Percentiles rank a stretch among this genome's conserved stretches.
These are phyloP conservation scores for Zaprionus camerounensis DNA, from an alignment of 1,140 invertebrate species.

Conservation along the genomic window DNA sequence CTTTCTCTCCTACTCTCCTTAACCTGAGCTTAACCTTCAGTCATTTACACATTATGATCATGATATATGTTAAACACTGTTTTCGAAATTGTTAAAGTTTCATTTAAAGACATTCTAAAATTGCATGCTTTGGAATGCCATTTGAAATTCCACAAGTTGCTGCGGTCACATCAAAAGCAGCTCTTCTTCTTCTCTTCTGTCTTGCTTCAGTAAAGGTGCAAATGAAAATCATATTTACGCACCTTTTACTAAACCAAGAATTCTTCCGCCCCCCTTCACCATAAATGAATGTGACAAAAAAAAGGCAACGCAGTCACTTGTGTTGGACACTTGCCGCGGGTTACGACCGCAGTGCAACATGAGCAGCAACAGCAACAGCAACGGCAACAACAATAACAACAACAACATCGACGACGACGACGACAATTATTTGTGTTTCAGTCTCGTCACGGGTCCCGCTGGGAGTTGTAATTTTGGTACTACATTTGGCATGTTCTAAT, in stretches of 20 bases:
- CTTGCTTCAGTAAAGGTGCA: constrained; percentile 55
- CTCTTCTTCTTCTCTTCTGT: constrained; percentile 12
- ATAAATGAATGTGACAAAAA: not conserved
- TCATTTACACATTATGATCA: not conserved
- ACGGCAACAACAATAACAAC: constrained; percentile 28
- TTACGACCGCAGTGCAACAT: constrained; percentile 24
- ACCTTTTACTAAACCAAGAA: constrained; percentile 39
- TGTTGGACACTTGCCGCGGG: constrained; percentile 52
- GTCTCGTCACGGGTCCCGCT: constrained; percentile 39
- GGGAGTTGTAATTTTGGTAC: constrained; percentile 25
- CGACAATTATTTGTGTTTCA: constrained; percentile 41
- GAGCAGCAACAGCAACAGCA: constrained; percentile 30
- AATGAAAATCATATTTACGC: constrained; percentile 77
- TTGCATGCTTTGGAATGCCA: not conserved
- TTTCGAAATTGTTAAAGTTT: not conserved
- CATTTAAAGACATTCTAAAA: not conserved
- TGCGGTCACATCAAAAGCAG: constrained; percentile 62
- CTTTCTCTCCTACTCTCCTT: too few relatives aligned
- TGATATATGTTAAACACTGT: not conserved
- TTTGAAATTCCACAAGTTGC: not conserved
- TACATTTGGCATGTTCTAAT: constrained; percentile 71
- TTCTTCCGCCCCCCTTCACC: not conserved
- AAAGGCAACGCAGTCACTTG: constrained; percentile 8
- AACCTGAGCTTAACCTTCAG: too few relatives aligned
- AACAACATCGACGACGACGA: constrained; percentile 38